phyloP scores from a whole-genome alignment of 1,140 invertebrate species.

The Zaprionus inermis region DNA sequence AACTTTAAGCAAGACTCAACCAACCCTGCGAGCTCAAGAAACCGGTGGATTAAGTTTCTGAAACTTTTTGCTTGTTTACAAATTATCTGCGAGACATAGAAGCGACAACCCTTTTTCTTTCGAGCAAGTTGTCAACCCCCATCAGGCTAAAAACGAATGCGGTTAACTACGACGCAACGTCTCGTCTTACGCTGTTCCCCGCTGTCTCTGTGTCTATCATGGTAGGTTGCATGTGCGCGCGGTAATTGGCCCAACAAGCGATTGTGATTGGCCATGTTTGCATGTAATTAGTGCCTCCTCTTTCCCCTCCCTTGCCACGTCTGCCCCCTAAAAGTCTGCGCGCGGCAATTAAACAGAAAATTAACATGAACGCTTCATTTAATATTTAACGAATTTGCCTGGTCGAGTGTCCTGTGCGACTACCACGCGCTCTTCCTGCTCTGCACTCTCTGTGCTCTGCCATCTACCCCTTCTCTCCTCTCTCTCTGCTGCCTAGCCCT shows the following conservation, averaged over 20 bases:
- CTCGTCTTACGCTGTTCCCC: neutral
- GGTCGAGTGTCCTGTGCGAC: neutral
- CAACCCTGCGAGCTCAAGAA: neutral
- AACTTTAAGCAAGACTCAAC: neutral
- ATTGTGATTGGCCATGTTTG: conserved; percentile 71
- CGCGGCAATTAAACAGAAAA: conserved; percentile 82
- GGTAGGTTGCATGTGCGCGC: conserved; percentile 50
- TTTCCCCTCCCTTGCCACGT: neutral
- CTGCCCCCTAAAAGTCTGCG: conserved; percentile 45
- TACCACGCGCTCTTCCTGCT: neutral
- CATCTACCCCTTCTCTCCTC: neutral
- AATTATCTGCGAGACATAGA: conserved; percentile 47
- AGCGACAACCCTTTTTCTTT: neutral
- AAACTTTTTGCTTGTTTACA: conserved; percentile 63
- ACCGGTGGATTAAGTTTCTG: conserved; percentile 9
- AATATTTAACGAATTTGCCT: conserved; percentile 83
- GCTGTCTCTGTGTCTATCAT: neutral
- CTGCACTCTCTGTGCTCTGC: neutral
- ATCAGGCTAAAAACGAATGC: conserved; percentile 8
- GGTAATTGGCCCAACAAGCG: conserved; percentile 76
- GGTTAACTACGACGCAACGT: neutral
- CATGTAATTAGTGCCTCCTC: conserved; percentile 70
- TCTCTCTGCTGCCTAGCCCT: no score
- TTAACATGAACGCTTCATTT: conserved; percentile 84
- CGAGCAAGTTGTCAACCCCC: conserved; percentile 49